Conservation (phyloP, 64 coral and sea anemone species). For the Orbicella faveolata region DNA sequence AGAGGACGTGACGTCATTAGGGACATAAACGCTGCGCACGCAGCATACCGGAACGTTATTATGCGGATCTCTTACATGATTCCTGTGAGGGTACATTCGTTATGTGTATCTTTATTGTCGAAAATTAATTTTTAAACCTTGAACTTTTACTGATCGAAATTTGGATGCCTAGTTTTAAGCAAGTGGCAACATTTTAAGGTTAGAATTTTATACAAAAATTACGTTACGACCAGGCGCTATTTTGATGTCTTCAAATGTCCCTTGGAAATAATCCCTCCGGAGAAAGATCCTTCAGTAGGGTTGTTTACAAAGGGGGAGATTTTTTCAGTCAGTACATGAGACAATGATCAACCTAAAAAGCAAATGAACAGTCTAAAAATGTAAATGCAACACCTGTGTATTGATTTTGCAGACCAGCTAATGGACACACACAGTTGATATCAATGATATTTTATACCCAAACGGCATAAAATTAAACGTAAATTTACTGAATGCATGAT, state of each 20-base stretch:
- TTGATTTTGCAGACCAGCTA: not conserved
- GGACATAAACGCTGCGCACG: slow-evolving; percentile 38
- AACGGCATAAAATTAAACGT: not conserved
- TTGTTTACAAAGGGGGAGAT: not conserved
- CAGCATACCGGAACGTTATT: slow-evolving; percentile 23
- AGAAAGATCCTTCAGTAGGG: not conserved
- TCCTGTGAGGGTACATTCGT: not conserved
- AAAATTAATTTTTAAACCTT: not conserved
- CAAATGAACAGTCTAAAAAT: not conserved
- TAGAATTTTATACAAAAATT: too few relatives aligned
- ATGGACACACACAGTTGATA: not conserved
- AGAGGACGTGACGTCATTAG: slow-evolving; percentile 62
- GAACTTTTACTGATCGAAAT: not conserved
- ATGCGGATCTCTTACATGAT: not conserved
- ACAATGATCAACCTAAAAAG: not conserved
- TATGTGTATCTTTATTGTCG: not conserved
- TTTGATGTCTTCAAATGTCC: not conserved
- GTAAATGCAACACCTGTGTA: not conserved
- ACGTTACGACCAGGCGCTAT: too few relatives aligned
- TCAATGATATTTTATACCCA: not conserved
- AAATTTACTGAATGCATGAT: not conserved
- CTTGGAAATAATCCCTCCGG: not conserved
- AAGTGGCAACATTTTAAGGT: too few relatives aligned
- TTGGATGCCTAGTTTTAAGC: too few relatives aligned
- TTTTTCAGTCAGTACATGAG: not conserved